These are phyloP conservation scores for Caenorhabditis wallacei DNA, from an alignment of 2,888 invertebrate genomes.

Conservation along the genomic window DNA sequence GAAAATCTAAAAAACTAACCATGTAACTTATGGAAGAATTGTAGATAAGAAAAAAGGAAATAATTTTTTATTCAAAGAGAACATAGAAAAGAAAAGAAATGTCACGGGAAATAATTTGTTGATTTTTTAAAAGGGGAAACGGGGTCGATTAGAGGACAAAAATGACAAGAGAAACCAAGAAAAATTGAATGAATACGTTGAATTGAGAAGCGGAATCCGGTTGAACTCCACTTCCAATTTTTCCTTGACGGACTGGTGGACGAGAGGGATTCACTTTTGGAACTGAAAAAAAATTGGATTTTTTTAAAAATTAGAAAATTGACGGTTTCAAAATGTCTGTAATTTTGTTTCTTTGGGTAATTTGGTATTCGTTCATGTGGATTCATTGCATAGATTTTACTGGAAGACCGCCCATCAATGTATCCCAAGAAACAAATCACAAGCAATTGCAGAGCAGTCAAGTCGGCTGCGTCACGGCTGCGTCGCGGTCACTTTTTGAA, in stretches of 20 bases:
- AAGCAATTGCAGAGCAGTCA: no score
- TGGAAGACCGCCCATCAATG: no score
- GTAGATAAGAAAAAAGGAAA: not conserved
- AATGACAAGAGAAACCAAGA: constrained; percentile 14
- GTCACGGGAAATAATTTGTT: not conserved
- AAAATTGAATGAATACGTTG: constrained; percentile 28
- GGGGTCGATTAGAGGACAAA: not conserved
- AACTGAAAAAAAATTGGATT: not conserved
- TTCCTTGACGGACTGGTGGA: constrained; percentile 1
- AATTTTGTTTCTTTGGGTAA: not conserved
- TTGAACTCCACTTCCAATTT: constrained; percentile 42
- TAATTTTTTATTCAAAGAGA: not conserved
- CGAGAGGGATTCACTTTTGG: constrained; percentile 1
- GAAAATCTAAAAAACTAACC: no score
- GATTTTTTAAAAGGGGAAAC: no score
- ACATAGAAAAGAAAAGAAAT: not conserved
- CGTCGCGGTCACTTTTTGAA: no score
- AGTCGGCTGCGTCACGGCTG: no score
- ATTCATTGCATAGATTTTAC: no score
- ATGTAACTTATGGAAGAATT: no score
- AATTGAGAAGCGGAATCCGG: constrained; percentile 31
- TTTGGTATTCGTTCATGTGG: no score
- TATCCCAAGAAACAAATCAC: no score
- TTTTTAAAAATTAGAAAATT: not conserved
- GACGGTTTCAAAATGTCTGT: not conserved